A percentile compares a stretch with the other conserved stretches of the same genome.
phyloP scores from a whole-genome alignment of 2,797 vertebrate species.

The Orestias chungarensis region DNA sequence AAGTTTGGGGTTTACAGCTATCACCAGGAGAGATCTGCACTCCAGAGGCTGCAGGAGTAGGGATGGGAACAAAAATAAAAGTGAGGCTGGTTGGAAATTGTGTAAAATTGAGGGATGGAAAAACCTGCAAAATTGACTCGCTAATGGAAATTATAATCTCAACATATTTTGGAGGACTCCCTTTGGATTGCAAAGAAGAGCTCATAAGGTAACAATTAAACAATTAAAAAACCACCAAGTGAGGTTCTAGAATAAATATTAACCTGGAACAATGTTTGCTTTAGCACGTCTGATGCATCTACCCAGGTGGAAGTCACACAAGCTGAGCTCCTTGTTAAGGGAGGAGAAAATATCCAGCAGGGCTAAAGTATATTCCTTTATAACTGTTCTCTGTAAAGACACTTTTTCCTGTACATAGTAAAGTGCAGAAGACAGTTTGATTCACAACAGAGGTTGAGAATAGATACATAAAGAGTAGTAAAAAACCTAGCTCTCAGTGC shows the following conservation, averaged over 20 bases:
- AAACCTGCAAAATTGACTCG: conserved; percentile 29
- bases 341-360: neutral
- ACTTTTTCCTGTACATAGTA: neutral
- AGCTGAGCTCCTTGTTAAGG: neutral
- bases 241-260: conserved; percentile 27
- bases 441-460: conserved; percentile 5
- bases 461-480: conserved; percentile 27
- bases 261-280: conserved; percentile 19
- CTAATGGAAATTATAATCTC: conserved; percentile 45
- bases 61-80: conserved; percentile 43
- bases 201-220: conserved; percentile 12
- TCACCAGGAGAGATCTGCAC: conserved; percentile 82
- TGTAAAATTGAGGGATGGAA: conserved; percentile 33
- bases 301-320: neutral
- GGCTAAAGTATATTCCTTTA: neutral
- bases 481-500: conserved; percentile 49
- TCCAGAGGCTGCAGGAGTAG: conserved; percentile 74
- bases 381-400: neutral
- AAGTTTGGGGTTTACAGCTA: conserved; percentile 76
- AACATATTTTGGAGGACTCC: conserved; percentile 1
- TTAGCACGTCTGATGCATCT: neutral
- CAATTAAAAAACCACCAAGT: conserved; percentile 31
- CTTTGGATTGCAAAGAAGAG: conserved; percentile 11
- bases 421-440: neutral
- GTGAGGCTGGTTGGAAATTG: conserved; percentile 39